These are phyloP conservation scores for Bombus superbus DNA, from an alignment of 1,140 invertebrate genomes.

Conservation along the genomic window DNA sequence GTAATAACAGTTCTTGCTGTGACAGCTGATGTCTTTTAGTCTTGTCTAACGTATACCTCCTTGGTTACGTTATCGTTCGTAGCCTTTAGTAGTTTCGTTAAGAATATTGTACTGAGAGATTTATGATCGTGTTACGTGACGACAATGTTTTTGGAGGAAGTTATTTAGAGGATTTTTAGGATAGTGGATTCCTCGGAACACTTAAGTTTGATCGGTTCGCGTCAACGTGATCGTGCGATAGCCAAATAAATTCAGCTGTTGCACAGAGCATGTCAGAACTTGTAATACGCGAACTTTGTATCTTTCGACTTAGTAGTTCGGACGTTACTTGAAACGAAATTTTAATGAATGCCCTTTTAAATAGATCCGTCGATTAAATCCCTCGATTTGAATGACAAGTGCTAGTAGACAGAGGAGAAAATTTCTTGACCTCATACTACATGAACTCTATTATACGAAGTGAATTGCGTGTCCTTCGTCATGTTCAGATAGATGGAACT, in stretches of 20 bases:
- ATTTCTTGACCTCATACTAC: background rate
- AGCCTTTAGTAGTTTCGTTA: background rate
- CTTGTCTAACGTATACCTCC: background rate
- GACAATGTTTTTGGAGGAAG: background rate
- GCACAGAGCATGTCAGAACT: no score
- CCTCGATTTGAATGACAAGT: no score
- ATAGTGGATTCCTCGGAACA: no score
- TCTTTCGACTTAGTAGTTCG: no score
- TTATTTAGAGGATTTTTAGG: background rate
- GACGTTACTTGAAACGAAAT: no score
- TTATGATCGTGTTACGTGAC: background rate
- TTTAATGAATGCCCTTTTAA: no score
- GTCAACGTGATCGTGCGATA: no score
- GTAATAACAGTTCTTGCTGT: slow-evolving; percentile 28
- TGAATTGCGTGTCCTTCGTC: background rate
- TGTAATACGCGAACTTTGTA: no score
- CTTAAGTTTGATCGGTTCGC: no score
- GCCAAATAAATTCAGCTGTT: no score
- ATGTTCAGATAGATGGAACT: background rate
- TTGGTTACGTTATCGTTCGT: background rate
- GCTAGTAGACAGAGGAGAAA: background rate
- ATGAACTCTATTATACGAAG: background rate
- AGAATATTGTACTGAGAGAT: background rate
- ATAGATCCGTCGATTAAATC: no score
- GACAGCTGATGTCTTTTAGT: background rate